A percentile compares a stretch with the other conserved stretches of the same genome.
Conservation (phyloP, 2,888 invertebrate species). For the Mythimna lalbum region DNA sequence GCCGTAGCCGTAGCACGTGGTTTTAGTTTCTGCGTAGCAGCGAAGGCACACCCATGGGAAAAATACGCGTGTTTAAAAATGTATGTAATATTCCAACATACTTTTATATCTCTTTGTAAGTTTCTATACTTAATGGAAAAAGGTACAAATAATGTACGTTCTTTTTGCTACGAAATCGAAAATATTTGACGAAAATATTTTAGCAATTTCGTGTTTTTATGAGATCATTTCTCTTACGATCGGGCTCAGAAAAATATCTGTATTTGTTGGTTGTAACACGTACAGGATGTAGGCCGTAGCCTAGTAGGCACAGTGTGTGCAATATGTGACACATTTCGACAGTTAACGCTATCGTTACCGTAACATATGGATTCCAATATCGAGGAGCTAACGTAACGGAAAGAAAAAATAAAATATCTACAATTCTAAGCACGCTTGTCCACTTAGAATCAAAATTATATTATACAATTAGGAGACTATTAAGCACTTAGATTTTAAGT, state of each 20-base stretch:
- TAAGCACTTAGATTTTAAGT: slow-evolving; percentile 54
- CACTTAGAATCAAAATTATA: slow-evolving; percentile 35
- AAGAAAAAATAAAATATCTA: slow-evolving; percentile 9
- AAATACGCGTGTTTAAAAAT: slow-evolving; percentile 34
- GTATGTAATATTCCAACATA: slow-evolving; percentile 31
- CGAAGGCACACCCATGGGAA: slow-evolving; percentile 27
- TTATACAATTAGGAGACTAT: slow-evolving; percentile 47
- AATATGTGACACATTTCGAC: slow-evolving; percentile 60
- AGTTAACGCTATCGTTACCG: slow-evolving; percentile 63
- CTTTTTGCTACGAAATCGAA: slow-evolving; percentile 44
- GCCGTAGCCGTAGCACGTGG: neutral
- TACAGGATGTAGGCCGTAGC: slow-evolving; percentile 35
- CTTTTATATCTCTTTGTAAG: slow-evolving; percentile 1
- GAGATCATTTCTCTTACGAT: slow-evolving; percentile 54
- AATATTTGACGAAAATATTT: slow-evolving; percentile 52
- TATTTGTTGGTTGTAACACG: slow-evolving; percentile 45
- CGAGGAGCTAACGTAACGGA: slow-evolving; percentile 36
- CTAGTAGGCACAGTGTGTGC: slow-evolving; percentile 46
- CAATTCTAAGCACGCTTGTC: slow-evolving; percentile 24
- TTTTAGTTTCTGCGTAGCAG: slow-evolving; percentile 19
- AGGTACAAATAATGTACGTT: slow-evolving; percentile 33
- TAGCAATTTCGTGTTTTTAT: slow-evolving; percentile 60
- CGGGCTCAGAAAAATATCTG: slow-evolving; percentile 43
- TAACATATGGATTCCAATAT: slow-evolving; percentile 64
- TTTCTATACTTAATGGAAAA: slow-evolving; percentile 24